Conservation (phyloP, 2,113 vertebrate genomes). For the Pluvianellus socialis region DNA sequence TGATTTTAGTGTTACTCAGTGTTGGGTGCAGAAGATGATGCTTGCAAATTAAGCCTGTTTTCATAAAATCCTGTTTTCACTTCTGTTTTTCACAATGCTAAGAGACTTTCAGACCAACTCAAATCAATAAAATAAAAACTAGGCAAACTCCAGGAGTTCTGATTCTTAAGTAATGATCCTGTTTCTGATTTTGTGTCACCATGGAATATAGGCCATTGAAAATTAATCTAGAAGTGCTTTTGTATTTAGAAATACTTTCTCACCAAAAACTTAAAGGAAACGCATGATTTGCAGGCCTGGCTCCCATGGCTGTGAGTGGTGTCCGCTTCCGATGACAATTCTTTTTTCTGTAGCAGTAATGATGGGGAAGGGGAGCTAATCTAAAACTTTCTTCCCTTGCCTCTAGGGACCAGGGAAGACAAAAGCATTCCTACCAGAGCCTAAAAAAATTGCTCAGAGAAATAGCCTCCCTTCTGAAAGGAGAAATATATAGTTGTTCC, state of each 20-base stretch:
- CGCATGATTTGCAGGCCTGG: neutral
- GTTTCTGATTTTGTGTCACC: neutral
- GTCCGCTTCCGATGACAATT: neutral
- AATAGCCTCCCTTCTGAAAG: neutral
- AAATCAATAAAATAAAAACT: neutral
- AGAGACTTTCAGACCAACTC: neutral
- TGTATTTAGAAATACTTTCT: neutral
- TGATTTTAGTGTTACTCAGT: neutral
- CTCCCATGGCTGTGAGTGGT: neutral
- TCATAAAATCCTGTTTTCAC: neutral
- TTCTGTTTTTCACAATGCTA: neutral
- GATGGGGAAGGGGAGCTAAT: neutral
- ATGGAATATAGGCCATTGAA: neutral
- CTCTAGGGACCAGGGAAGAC: neutral
- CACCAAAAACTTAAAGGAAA: neutral
- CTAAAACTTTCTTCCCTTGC: neutral
- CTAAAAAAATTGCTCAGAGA: neutral
- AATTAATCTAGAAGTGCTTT: neutral
- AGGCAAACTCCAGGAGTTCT: neutral
- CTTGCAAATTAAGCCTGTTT: neutral
- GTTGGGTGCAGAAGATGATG: neutral
- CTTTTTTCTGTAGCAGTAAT: neutral
- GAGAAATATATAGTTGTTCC: neutral
- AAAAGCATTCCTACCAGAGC: neutral
- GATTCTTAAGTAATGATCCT: neutral